Evolutionary conservation across 2,888 invertebrate species (phyloP).

Genomic region (Gastracanthus pulcherrimus): DNA sequence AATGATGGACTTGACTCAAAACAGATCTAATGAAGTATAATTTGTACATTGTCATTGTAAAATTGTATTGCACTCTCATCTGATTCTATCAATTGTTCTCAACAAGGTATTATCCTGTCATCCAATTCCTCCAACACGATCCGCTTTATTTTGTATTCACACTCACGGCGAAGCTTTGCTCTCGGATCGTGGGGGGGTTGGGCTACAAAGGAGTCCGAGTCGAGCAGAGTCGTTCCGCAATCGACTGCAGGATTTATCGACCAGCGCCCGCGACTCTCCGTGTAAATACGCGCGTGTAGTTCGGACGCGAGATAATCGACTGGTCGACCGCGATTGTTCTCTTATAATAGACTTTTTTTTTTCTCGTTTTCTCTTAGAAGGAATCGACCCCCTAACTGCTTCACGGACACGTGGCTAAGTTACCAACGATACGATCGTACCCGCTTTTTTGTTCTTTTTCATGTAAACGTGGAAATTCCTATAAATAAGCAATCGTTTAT

Average conservation of each 20-base stretch:
- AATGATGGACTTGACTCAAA: conserved; percentile 12
- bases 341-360: conserved; percentile 45
- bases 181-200: not conserved
- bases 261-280: conserved; percentile 41
- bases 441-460: conserved; percentile 39
- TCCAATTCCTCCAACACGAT: not conserved
- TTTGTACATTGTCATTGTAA: conserved; percentile 51
- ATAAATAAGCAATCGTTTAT: conserved; percentile 36
- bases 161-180: not conserved
- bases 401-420: conserved; percentile 74
- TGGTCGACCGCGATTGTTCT: conserved; percentile 58
- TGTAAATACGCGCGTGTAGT: conserved; percentile 55
- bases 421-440: conserved; percentile 69
- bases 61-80: conserved; percentile 13
- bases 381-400: conserved; percentile 61
- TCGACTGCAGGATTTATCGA: conserved; percentile 34
- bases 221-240: conserved; percentile 20
- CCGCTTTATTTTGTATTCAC: conserved; percentile 5
- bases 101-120: conserved; percentile 1
- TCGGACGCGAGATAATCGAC: conserved; percentile 53
- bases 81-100: conserved; percentile 41
- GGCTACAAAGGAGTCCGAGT: conserved; percentile 35
- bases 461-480: conserved; percentile 37
- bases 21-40: conserved; percentile 34
- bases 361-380: conserved; percentile 26